Evolutionary conservation across 2,113 vertebrate species (phyloP), one percentile per base, ranked within the genome.

Genomic region (Regulus satrapa): DNA sequence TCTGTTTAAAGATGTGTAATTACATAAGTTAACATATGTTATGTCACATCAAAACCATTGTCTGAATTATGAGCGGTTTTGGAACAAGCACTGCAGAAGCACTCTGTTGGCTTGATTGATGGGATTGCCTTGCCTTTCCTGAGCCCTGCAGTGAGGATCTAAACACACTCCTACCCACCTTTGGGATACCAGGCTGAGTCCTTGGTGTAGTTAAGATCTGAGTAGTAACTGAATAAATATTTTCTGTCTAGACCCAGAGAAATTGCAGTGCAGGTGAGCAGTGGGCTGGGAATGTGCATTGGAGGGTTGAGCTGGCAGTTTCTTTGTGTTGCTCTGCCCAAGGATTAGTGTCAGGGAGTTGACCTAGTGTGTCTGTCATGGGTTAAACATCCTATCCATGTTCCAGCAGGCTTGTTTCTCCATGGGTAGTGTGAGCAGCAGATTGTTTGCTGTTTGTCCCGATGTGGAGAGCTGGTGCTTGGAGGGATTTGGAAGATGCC

Each of bases 21-120:
- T 97, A 89, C 68, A 59, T 52, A 75, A 88, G 83, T 91, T 95
- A 94, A 95, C 95, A 92, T 94, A 95, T 95, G 94, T 92, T 96
- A 41, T 94, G 89, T 89, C 94, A 81, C 72, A 91, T 91, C 83
- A 80, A 87, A 95, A 77, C 59, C n/a, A 31, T 32, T 78, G 55
- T 59, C 79, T 96, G 94, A 94, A 66, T 91, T 86, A 91, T 18
- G 92, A 95, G 86, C 0, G 0, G 66, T 62, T 92, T 92, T 3
- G 0, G 72, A 74, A 71, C 0, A 2, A 92, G 72, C 0, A 0
- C 82, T 81, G 80, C 91, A 83, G 76, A 40, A 92, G 80, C 61
- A 20, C 59, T 74, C 94, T 67, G 74, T 56, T 81, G 87, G 19
- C 46, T 52, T 92, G 85, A 95, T 96, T 84, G 56, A 78, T 92